phyloP scores from a whole-genome alignment of 2,113 vertebrate genomes.

The Phalacrocorax brasilianus region DNA sequence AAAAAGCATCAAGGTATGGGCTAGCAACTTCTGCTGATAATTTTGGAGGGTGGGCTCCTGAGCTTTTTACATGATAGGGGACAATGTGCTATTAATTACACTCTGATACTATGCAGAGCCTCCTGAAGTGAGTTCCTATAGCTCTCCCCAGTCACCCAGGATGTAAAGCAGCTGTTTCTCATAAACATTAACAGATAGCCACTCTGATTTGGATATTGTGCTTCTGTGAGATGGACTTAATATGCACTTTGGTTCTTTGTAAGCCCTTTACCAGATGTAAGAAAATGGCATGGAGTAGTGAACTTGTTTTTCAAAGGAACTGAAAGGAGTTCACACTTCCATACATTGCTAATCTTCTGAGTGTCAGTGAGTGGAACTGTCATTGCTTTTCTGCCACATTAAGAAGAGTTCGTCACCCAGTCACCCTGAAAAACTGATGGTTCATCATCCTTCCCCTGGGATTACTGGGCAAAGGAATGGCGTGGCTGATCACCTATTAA shows the following conservation, averaged over 20 bases:
- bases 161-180: neutral
- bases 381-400: neutral
- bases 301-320: neutral
- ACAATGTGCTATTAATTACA: neutral
- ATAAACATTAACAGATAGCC: neutral
- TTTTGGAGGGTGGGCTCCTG: neutral
- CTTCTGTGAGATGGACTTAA: neutral
- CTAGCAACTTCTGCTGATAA: neutral
- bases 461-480: neutral
- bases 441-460: neutral
- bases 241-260: neutral
- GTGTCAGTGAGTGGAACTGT: neutral
- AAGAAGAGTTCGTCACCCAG: neutral
- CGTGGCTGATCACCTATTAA: neutral
- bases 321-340: neutral
- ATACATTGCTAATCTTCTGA: neutral
- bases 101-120: neutral
- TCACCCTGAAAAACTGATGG: neutral
- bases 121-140: neutral
- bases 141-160: too few relatives aligned
- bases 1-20: neutral
- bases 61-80: neutral
- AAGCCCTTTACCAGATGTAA: neutral
- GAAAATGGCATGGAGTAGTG: neutral
- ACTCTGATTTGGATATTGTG: neutral